Conservation (phyloP, 2,888 invertebrate genomes). For the Unio pictorum region DNA sequence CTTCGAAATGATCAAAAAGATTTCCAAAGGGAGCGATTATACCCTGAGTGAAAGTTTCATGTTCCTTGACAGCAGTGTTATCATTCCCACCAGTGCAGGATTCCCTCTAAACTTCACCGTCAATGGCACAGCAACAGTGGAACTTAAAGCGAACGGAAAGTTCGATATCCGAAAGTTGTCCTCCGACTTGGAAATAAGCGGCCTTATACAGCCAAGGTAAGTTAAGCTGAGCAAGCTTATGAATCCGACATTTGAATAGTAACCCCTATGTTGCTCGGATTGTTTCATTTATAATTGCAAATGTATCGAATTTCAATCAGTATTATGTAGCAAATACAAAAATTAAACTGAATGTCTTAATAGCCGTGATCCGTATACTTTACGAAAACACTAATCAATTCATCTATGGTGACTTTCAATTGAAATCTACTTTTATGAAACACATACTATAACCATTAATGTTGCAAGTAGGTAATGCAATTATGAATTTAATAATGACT, state of each 20-base stretch:
- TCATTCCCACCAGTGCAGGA: conserved; percentile 87
- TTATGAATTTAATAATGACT: too few species aligned
- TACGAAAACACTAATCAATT: too few species aligned
- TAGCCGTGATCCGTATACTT: too few species aligned
- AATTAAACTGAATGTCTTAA: too few species aligned
- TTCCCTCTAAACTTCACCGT: conserved; percentile 88
- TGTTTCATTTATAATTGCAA: background rate
- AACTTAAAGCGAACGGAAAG: conserved; percentile 86
- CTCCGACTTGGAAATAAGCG: conserved; percentile 79
- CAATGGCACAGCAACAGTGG: conserved; percentile 88
- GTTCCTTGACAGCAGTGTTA: conserved; percentile 89
- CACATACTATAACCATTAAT: too few species aligned
- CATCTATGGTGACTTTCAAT: too few species aligned
- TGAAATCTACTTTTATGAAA: too few species aligned
- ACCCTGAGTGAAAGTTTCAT: conserved; percentile 80
- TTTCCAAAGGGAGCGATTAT: conserved; percentile 52
- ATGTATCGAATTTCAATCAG: too few species aligned
- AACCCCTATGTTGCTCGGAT: background rate
- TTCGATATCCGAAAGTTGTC: conserved; percentile 77
- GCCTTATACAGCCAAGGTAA: conserved; percentile 86
- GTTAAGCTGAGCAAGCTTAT: background rate
- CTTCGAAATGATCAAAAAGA: conserved; percentile 40
- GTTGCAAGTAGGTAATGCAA: too few species aligned
- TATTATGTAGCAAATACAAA: too few species aligned
- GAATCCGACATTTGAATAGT: background rate